phyloP scores from a whole-genome alignment of 2,888 invertebrate species.

The Tricholauxania praeusta region DNA sequence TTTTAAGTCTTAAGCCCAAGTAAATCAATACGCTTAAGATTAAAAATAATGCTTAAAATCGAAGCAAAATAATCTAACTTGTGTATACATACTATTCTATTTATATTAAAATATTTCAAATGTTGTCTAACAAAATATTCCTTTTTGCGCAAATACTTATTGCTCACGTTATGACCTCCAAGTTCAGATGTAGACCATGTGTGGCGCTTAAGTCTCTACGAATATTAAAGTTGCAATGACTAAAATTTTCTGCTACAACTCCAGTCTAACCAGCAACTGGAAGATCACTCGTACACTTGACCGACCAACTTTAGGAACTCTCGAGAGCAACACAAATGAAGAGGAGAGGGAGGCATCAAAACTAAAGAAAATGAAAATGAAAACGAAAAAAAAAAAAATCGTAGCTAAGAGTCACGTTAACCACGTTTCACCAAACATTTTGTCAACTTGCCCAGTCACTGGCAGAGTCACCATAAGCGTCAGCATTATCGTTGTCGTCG shows the following conservation, averaged over 20 bases:
- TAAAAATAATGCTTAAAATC: too few species aligned
- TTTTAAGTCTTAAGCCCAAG: too few species aligned
- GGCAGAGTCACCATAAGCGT: constrained; percentile 37
- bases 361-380: constrained; percentile 38
- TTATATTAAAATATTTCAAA: too few species aligned
- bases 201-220: constrained; percentile 19
- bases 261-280: not conserved
- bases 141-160: not conserved
- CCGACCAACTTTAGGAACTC: constrained; percentile 10
- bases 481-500: not conserved
- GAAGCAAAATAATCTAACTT: too few species aligned
- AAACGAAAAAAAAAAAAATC: constrained; percentile 41
- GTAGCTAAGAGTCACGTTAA: constrained; percentile 61
- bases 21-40: too few species aligned
- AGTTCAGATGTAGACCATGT: constrained; percentile 41
- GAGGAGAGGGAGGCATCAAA: constrained; percentile 29
- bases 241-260: constrained; percentile 14
- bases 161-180: constrained; percentile 49
- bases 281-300: constrained; percentile 20
- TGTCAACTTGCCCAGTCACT: constrained; percentile 58
- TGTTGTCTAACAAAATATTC: too few species aligned
- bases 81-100: too few species aligned
- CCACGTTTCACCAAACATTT: constrained; percentile 65
- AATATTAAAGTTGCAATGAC: constrained; percentile 1
- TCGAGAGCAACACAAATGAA: not conserved